These are phyloP conservation scores for Cacoxenus indagator DNA, from an alignment of 2,888 invertebrate genomes.

Conservation along the genomic window DNA sequence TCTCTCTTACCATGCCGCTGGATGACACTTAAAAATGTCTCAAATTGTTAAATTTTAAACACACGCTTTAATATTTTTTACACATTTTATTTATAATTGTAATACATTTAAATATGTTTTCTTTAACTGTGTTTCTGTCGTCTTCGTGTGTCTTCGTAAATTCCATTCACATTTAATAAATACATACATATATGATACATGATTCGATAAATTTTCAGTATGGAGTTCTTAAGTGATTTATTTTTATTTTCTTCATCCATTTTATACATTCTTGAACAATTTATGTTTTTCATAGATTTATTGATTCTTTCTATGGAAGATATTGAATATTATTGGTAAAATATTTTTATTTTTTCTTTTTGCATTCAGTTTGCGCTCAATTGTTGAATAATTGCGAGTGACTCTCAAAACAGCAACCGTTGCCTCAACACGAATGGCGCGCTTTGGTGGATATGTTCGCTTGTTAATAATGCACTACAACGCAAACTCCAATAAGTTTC, in stretches of 20 bases:
- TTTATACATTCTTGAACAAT: not conserved
- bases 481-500: no score
- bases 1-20: no score
- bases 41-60: not conserved
- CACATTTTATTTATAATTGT: constrained; percentile 5
- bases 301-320: constrained; percentile 34
- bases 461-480: not conserved
- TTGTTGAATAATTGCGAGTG: no score
- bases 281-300: constrained; percentile 12
- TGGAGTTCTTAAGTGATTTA: not conserved
- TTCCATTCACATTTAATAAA: constrained; percentile 14
- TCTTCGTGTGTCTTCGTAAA: not conserved
- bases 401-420: no score
- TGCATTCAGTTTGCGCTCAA: not conserved
- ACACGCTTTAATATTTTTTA: not conserved
- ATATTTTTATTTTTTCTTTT: not conserved
- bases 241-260: not conserved
- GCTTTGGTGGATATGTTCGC: not conserved
- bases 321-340: constrained; percentile 20
- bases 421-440: not conserved
- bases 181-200: not conserved
- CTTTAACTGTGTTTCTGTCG: not conserved
- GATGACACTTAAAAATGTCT: no score
- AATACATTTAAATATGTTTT: not conserved
- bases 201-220: not conserved